Base-by-base conservation (phyloP, 1,140 invertebrate genomes). In the Drosophila neocordata region DNA sequence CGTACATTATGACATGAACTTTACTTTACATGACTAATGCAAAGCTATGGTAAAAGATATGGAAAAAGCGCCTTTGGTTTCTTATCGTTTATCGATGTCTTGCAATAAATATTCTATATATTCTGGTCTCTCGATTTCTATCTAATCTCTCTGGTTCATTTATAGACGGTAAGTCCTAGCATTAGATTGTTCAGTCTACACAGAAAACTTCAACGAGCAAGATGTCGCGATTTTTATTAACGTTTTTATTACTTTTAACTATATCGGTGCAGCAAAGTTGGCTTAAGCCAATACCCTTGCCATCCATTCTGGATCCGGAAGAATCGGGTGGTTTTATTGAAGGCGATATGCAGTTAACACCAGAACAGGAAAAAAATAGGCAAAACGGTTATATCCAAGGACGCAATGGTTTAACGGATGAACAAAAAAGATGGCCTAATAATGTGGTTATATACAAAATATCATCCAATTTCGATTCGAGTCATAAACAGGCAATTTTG, bases 381-480 rank as follows among this genome's bases (percentile, higher is more conserved):
- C 22, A 60, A 18, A 56, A 52, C 9, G 82, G 67, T 2, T 41
- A 63, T 2, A 70, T 53, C 4, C 38, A 64, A 48, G 73, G 34
- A 6, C 73, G 93, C 67, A 95, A 95, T 70, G 95, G 94, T 2
- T 81, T 95, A 0, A 87, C 93, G 13, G 93, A 95, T 66, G 92
- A 92, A 7, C 92, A 92, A 1, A 93, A 92, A 31, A 92, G 93
- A 53, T 95, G 95, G 95, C 93, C 93, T 0, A 90, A 92, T 31
- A 95, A 94, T 59, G 91, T 94, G 65, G 92, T 95, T 4, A 92
- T 95, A 22, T 95, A 94, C 77, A 92, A 92, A 41, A 95, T 95
- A 52, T 92, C 93, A 6, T 92, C 73, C 6, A 74, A 89, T 41
- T 91, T 91, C 44, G 89, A 88, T 57, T 56, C 11, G 0, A 24